phyloP scores from a whole-genome alignment of 1,140 invertebrate species.

The Bombus sibiricus region DNA sequence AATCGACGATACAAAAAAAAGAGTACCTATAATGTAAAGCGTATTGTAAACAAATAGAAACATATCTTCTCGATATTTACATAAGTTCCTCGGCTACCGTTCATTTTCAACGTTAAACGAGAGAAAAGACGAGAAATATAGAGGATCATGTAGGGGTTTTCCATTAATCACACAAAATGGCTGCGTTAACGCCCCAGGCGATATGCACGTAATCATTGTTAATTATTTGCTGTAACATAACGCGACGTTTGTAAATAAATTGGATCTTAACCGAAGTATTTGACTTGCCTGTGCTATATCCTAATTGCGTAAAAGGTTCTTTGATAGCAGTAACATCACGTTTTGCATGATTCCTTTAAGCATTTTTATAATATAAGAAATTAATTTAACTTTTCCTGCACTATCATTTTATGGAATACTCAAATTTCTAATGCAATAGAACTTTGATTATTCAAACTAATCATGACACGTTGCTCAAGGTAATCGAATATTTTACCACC shows the following conservation, averaged over 20 bases:
- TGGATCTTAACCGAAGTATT: constrained; percentile 45
- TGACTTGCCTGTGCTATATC: not conserved
- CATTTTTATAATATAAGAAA: not conserved
- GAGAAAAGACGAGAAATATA: constrained; percentile 18
- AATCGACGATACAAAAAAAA: constrained; percentile 44
- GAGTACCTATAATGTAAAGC: constrained; percentile 51
- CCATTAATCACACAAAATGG: constrained; percentile 25
- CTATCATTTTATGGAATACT: not conserved
- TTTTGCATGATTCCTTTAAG: not conserved
- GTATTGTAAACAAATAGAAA: constrained; percentile 62
- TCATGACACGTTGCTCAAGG: not conserved
- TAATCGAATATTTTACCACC: not conserved
- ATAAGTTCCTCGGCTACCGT: constrained; percentile 20
- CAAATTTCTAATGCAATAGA: not conserved
- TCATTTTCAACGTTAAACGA: constrained; percentile 20
- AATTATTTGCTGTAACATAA: constrained; percentile 74
- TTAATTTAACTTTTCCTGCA: no score
- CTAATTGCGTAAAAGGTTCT: no score
- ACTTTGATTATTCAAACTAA: not conserved
- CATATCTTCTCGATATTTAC: constrained; percentile 49
- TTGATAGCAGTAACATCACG: not conserved
- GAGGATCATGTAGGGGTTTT: constrained; percentile 28
- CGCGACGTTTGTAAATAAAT: constrained; percentile 76
- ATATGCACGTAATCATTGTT: constrained; percentile 63
- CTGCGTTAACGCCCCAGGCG: constrained; percentile 16